These are phyloP conservation scores for Pseudococcus viburni DNA, from an alignment of 2,888 invertebrate genomes.

Conservation along the genomic window DNA sequence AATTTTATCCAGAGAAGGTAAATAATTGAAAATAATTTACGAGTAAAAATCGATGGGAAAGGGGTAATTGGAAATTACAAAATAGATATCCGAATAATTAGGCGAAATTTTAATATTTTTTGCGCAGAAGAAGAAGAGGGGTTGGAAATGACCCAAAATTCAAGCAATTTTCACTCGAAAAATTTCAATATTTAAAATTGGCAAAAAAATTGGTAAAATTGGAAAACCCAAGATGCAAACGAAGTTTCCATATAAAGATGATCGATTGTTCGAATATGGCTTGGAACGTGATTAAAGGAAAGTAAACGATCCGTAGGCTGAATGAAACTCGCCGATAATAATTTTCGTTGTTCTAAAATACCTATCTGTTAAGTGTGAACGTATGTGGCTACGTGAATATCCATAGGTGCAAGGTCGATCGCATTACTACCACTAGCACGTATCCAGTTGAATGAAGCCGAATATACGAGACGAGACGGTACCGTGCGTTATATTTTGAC, in stretches of 20 bases:
- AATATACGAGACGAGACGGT: neutral
- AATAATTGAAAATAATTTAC: no score
- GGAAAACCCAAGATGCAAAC: neutral
- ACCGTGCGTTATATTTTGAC: constrained; percentile 3
- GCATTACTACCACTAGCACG: constrained; percentile 36
- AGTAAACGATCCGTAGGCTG: neutral
- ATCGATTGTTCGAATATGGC: neutral
- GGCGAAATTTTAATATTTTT: no score
- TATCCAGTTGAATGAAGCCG: constrained; percentile 7
- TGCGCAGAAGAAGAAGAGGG: no score
- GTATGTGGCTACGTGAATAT: neutral
- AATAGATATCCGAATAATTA: no score
- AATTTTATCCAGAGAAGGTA: no score
- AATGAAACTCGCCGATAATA: neutral
- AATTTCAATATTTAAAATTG: neutral
- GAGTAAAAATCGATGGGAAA: no score
- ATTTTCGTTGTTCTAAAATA: constrained; percentile 9
- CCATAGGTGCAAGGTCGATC: constrained; percentile 34
- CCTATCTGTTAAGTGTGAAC: neutral
- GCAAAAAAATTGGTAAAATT: neutral
- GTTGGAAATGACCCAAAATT: neutral
- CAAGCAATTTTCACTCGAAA: neutral
- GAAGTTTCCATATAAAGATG: neutral
- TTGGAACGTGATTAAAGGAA: constrained; percentile 33
- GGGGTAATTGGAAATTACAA: no score